phyloP scores from a whole-genome alignment of 2,797 vertebrate genomes.

The Amphiprion clarkii region DNA sequence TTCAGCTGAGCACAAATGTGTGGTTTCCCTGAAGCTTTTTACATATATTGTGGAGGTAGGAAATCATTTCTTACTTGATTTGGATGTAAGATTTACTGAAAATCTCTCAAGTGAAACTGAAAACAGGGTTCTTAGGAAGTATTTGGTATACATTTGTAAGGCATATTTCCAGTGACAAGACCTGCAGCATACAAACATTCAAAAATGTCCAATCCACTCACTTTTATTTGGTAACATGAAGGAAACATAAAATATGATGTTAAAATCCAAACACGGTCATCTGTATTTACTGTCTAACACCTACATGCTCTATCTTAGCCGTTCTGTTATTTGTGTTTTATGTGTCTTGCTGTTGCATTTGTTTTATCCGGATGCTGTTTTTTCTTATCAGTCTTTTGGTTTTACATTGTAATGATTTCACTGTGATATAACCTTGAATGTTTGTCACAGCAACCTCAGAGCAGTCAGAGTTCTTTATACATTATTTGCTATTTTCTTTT shows the following conservation, averaged over 20 bases:
- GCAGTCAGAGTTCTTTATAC: not conserved
- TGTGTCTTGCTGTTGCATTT: slow-evolving; percentile 26
- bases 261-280: slow-evolving; percentile 7
- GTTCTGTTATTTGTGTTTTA: slow-evolving; percentile 3
- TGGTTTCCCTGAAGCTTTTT: slow-evolving; percentile 14
- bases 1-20: slow-evolving; percentile 1
- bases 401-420: slow-evolving; percentile 21
- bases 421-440: slow-evolving; percentile 20
- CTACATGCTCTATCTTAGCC: not conserved
- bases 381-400: slow-evolving; percentile 26
- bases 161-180: not conserved
- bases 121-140: not conserved
- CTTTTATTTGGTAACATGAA: not conserved
- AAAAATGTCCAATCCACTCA: too few species aligned
- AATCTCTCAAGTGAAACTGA: slow-evolving; percentile 3
- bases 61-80: slow-evolving; percentile 14
- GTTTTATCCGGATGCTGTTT: slow-evolving; percentile 18
- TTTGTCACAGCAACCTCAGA: slow-evolving; percentile 31
- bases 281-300: slow-evolving; percentile 23
- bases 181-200: not conserved
- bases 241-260: not conserved
- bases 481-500: slow-evolving; percentile 24
- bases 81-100: not conserved
- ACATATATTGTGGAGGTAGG: not conserved
- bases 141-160: slow-evolving; percentile 4